Base-by-base conservation (phyloP, 1,140 invertebrate species). In the Drosophila kohkoa region DNA sequence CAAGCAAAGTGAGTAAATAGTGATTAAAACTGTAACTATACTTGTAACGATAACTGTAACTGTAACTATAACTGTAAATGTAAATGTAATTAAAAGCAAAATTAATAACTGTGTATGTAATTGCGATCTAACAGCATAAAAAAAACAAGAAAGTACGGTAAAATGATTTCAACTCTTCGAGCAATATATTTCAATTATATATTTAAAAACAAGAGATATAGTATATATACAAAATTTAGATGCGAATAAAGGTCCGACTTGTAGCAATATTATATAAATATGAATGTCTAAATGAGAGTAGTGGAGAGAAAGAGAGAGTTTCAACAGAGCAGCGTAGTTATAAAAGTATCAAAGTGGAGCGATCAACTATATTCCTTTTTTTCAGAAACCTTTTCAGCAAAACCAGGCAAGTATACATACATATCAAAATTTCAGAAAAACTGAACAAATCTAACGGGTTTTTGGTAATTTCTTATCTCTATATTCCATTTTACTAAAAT, bases 181-280 rank as follows among this genome's bases (percentile, higher is more conserved):
- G 83, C 83, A 87, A 54, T 54, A 87, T 88, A 87, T 80, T 87
- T 87, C 83, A 88, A 87, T 87, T 88, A 77, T 63, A 60, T 65
- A 55, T 58, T 28, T 67, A 66, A 66, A 66, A 41, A 38, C 32
- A 2, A 59, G 41, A 59, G 6, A 55, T 41, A 83, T 46, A 69
- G 72, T 72, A 82, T 72, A 83, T 49, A 64, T 52, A 64, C 15
- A 38, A 71, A n/a, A 25, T 15, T 55, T 49, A 66, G 45, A 66
- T 55, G 38, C 32, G 79, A 87, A 87, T 88, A 87, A 87, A 87
- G 77, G 81, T 86, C 83, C 87, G 82, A 78, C 45, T 77, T 87
- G 83, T 88, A 87, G 82, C 76, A 87, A 82, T 78, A 82, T 77
- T 88, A 82, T 77, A 74, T 48, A 15, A 35, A 30, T 16, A 32